Conservation (phyloP, 1,140 invertebrate genomes). For the Drosophila littoralis region DNA sequence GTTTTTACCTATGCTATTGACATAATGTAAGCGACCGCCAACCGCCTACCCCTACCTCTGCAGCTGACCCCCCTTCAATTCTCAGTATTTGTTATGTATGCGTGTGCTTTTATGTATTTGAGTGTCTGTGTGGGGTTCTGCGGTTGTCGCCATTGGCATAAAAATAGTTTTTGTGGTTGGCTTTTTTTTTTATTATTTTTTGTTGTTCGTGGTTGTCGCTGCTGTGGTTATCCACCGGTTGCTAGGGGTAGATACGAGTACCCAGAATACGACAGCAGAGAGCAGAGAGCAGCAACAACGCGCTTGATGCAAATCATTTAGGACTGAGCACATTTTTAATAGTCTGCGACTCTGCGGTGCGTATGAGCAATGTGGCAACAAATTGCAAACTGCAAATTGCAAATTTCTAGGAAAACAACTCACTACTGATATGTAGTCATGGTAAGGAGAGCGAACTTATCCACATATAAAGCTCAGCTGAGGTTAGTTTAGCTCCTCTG, state of each 20-base stretch:
- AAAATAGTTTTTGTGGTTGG: conserved; percentile 68
- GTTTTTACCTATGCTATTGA: conserved; percentile 63
- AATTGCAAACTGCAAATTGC: conserved; percentile 18
- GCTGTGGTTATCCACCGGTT: conserved; percentile 60
- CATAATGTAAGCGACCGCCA: conserved; percentile 72
- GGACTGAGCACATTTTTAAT: conserved; percentile 10
- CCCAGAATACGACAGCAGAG: not conserved
- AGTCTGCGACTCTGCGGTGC: conserved; percentile 25
- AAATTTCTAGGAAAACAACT: not conserved
- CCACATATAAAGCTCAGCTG: not conserved
- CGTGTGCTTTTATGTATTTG: conserved; percentile 29
- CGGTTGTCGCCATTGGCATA: conserved; percentile 68
- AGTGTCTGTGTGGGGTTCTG: conserved; percentile 44
- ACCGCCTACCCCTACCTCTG: not conserved
- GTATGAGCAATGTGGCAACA: conserved; percentile 34
- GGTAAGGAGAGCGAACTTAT: not conserved
- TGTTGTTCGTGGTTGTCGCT: conserved; percentile 37
- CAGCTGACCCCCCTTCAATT: not conserved
- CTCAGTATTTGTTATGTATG: conserved; percentile 27
- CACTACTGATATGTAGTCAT: not conserved
- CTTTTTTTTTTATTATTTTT: conserved; percentile 14
- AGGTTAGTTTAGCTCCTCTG: not conserved
- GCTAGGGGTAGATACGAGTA: conserved; percentile 64
- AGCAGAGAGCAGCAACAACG: conserved; percentile 18
- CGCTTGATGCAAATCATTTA: conserved; percentile 41